A percentile compares a stretch with the other conserved stretches of the same genome.
Conservation (phyloP, 2,113 vertebrate species). For the Sceloporus tristichus region DNA sequence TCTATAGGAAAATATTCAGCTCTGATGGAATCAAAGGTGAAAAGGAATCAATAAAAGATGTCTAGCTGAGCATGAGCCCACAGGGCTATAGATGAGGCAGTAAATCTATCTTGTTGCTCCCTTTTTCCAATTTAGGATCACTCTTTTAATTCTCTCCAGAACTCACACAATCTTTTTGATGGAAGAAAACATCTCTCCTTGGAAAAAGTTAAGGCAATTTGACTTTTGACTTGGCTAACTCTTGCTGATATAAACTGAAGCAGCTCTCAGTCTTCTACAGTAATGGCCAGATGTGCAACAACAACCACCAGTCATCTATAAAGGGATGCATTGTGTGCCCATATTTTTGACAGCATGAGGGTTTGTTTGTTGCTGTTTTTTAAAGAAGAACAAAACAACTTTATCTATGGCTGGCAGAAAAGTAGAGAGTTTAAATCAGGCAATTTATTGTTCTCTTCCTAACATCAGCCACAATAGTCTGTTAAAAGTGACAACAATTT, state of each 20-base stretch:
- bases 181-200: not conserved
- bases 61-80: not conserved
- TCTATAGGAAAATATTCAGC: too few relatives aligned
- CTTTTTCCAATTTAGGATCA: not conserved
- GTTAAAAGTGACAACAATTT: not conserved
- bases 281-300: not conserved
- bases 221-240: not conserved
- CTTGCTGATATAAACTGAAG: not conserved
- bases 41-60: too few relatives aligned
- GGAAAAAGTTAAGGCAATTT: not conserved
- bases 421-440: not conserved
- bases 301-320: not conserved
- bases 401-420: not conserved
- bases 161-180: not conserved
- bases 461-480: not conserved
- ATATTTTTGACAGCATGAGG: not conserved
- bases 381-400: not conserved
- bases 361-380: not conserved
- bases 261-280: not conserved
- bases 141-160: not conserved
- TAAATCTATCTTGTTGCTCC: not conserved
- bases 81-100: not conserved
- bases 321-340: not conserved
- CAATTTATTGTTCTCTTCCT: slow-evolving; percentile 2
- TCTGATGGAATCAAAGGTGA: too few relatives aligned